Percentiles rank a stretch among this genome's conserved stretches.
These are phyloP conservation scores for Microctonus brassicae DNA, from an alignment of 2,888 invertebrate species.

Conservation along the genomic window DNA sequence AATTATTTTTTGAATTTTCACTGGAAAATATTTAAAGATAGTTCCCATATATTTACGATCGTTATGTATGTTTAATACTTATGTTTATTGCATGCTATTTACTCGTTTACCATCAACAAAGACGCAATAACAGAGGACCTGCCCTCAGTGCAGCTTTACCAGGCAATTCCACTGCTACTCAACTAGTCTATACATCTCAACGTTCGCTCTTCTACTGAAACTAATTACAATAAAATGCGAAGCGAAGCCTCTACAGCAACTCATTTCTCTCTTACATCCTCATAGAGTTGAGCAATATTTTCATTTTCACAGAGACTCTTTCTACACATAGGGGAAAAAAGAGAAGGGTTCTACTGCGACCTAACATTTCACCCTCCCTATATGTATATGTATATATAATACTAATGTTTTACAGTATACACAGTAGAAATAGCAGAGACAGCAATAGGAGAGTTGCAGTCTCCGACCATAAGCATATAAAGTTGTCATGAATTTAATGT, in stretches of 20 bases:
- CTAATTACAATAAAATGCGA: slow-evolving; percentile 57
- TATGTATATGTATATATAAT: too few relatives aligned
- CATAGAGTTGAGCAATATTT: slow-evolving; percentile 23
- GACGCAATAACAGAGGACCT: slow-evolving; percentile 36
- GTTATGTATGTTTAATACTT: slow-evolving; percentile 52
- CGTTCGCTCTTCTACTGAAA: slow-evolving; percentile 52
- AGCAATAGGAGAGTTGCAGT: background rate
- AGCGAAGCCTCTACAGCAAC: background rate
- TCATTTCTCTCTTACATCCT: background rate
- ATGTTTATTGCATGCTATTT: slow-evolving; percentile 62
- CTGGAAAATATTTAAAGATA: too few relatives aligned
- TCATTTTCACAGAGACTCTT: slow-evolving; percentile 18
- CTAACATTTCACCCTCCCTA: background rate
- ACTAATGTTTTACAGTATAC: too few relatives aligned
- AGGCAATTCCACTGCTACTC: slow-evolving; percentile 33
- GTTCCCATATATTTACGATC: too few relatives aligned
- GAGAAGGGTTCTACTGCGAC: background rate
- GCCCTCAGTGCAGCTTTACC: slow-evolving; percentile 31
- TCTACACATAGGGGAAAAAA: background rate
- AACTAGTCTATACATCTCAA: slow-evolving; percentile 38
- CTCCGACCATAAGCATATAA: too few relatives aligned
- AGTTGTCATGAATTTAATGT: too few relatives aligned
- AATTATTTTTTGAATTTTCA: too few relatives aligned
- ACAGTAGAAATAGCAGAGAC: background rate
- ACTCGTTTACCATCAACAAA: slow-evolving; percentile 45